Evolutionary conservation across 2,888 invertebrate genomes (phyloP), one percentile per base, ranked within the genome.

Genomic region (Nomada lathburiana): DNA sequence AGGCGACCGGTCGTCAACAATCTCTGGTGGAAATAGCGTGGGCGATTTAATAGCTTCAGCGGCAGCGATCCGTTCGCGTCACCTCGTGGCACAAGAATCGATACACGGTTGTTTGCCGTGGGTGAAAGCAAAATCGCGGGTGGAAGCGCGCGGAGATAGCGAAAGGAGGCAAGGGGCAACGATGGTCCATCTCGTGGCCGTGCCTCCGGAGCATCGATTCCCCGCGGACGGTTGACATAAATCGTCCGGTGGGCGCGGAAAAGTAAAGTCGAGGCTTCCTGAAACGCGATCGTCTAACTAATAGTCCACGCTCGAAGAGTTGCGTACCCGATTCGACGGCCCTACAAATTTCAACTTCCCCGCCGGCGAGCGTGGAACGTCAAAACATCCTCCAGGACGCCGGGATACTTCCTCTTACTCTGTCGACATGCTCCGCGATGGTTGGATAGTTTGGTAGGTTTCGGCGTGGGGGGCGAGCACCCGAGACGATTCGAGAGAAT

Each of bases 31-130:
- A 26, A 71, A 80, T 64, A 44, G 18, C 53, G 47, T 18, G 11
- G 20, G 18, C 65, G 53, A 53, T 71, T 72, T 80, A 80, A 65
- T 59, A 74, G 76, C 50, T 75, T 67, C 23, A 26, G 26, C n/a
- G 23, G 20, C 57, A 73, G 18, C 63, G 63, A 68, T 73, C 73
- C 63, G 64, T 72, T 68, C 68, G 62, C 44, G 53, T 73, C 73
- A 50, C 52, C 60, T 57, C 62, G n/a, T 23, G 50, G 53, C 53
- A 18, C 62, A 16, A 50, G 63, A 73, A 81, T 81, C 67, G 80
- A 80, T 80, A 81, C 74, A 81, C 74, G 47, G 36, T 73, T 80
- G 65, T 81, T 81, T 80, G 73, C 63, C 57, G 11, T 62, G 55
- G 55, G 36, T 20, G 44, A 71, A 20, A 60, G 50, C 55, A 57